Conservation (phyloP, 2,888 invertebrate species). For the Dendrolimus houi region DNA sequence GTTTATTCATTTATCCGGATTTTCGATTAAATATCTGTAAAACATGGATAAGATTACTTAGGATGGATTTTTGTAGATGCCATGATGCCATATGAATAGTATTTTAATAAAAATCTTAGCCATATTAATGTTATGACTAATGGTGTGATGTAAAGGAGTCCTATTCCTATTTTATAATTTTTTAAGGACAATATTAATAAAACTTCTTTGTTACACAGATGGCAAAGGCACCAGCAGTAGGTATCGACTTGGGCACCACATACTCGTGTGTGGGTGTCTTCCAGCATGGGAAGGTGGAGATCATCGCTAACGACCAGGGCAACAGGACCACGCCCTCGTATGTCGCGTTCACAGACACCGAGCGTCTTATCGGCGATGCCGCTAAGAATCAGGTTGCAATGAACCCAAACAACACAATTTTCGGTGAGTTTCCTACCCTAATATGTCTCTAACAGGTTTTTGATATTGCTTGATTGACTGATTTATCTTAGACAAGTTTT, state of each 20-base stretch:
- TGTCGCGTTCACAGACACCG: slow-evolving; percentile 90
- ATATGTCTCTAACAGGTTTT: too few relatives aligned
- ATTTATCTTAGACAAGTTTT: too few relatives aligned
- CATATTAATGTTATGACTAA: too few relatives aligned
- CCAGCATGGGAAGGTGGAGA: slow-evolving; percentile 93
- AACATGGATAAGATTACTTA: too few relatives aligned
- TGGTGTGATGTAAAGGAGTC: too few relatives aligned
- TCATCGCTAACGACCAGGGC: slow-evolving; percentile 93
- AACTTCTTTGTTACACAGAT: slow-evolving; percentile 46
- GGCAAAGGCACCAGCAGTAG: slow-evolving; percentile 90
- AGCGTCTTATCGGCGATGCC: slow-evolving; percentile 88
- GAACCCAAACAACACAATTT: slow-evolving; percentile 93
- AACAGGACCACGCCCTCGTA: slow-evolving; percentile 91
- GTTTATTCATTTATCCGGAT: too few relatives aligned
- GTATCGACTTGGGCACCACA: slow-evolving; percentile 97
- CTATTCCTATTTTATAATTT: too few relatives aligned
- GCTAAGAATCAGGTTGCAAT: slow-evolving; percentile 91
- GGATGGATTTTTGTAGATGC: too few relatives aligned
- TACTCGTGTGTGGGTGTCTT: slow-evolving; percentile 96
- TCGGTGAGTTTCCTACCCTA: slow-evolving; percentile 73
- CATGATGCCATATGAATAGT: too few relatives aligned
- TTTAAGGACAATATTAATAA: slow-evolving; percentile 2
- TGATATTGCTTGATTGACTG: too few relatives aligned
- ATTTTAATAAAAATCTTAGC: too few relatives aligned
- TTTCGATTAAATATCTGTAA: too few relatives aligned